A percentile compares a stretch with the other conserved stretches of the same genome.
Conservation (phyloP, 2,888 invertebrate species). For the Leucophora obtusa region DNA sequence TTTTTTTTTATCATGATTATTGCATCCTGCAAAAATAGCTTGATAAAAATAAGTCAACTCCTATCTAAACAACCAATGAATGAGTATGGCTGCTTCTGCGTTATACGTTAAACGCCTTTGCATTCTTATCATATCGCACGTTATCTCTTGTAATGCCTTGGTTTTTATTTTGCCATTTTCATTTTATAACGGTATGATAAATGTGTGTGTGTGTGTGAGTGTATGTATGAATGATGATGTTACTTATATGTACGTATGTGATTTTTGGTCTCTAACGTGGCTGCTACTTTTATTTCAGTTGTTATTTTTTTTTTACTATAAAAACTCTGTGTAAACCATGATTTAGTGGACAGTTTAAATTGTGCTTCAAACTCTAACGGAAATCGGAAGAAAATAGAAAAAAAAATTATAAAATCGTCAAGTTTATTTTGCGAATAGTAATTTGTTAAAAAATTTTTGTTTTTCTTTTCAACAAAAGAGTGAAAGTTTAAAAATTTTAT, state of each 20-base stretch:
- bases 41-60: slow-evolving; percentile 8
- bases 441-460: neutral
- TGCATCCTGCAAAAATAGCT: slow-evolving; percentile 27
- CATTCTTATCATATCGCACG: slow-evolving; percentile 38
- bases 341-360: slow-evolving; percentile 64
- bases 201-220: slow-evolving; percentile 22
- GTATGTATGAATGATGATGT: slow-evolving; percentile 12
- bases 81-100: slow-evolving; percentile 45
- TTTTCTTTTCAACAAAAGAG: neutral
- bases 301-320: slow-evolving; percentile 69
- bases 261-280: slow-evolving; percentile 59
- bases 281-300: slow-evolving; percentile 13
- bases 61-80: slow-evolving; percentile 30
- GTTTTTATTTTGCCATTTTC: slow-evolving; percentile 29
- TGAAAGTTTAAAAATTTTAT: neutral
- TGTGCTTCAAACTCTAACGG: slow-evolving; percentile 51
- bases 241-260: slow-evolving; percentile 43
- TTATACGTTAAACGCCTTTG: slow-evolving; percentile 44
- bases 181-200: slow-evolving; percentile 38
- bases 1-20: neutral
- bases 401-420: slow-evolving; percentile 32
- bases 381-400: slow-evolving; percentile 53
- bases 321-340: slow-evolving; percentile 72
- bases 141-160: slow-evolving; percentile 32
- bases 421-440: neutral